Percentiles rank a stretch among this genome's conserved stretches.
Evolutionary conservation across 2,797 vertebrate species (phyloP).

Genomic region (Acridotheres tristis): DNA sequence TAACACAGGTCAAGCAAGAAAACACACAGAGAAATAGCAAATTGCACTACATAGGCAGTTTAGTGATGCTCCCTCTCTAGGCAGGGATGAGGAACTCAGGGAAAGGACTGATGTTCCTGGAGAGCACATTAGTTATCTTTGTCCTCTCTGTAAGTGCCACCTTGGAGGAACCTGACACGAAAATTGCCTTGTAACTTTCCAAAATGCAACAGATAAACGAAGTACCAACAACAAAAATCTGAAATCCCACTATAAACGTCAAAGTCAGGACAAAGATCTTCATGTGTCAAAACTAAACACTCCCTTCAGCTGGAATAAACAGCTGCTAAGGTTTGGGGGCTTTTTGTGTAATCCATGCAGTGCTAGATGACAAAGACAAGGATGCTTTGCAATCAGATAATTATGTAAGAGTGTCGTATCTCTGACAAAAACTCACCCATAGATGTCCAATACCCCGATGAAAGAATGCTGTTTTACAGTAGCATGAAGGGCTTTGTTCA

Average conservation of each 20-base stretch:
- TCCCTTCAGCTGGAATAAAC: conserved; percentile 4
- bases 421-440: conserved; percentile 82
- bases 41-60: background rate
- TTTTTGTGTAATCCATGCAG: background rate
- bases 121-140: background rate
- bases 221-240: background rate
- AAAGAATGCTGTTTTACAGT: conserved; percentile 93
- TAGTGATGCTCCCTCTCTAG: background rate
- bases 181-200: background rate
- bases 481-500: conserved; percentile 92
- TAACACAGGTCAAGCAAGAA: background rate
- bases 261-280: conserved; percentile 3
- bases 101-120: background rate
- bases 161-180: background rate
- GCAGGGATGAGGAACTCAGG: background rate
- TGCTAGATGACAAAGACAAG: background rate
- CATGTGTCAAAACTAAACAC: conserved; percentile 31
- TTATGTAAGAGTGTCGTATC: background rate
- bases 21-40: background rate
- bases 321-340: background rate
- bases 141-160: background rate
- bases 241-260: background rate
- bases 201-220: background rate
- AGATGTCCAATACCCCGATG: conserved; percentile 97
- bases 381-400: background rate